Evolutionary conservation across 1,140 invertebrate genomes (phyloP).

Genomic region (Hestina assimilis): DNA sequence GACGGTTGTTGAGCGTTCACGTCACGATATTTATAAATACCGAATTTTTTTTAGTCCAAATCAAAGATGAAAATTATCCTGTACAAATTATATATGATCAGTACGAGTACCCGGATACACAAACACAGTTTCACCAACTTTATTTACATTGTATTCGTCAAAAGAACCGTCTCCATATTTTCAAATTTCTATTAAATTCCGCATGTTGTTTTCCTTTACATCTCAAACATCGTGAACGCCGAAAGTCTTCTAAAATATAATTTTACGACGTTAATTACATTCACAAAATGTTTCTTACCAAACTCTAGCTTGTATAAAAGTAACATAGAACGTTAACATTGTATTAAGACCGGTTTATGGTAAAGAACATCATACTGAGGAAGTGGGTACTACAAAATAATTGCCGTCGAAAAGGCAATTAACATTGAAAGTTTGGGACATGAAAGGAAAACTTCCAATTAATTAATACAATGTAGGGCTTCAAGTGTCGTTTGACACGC

Average conservation of each 20-base stretch:
- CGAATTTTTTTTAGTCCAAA: too few species aligned
- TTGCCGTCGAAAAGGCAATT: conserved; percentile 46
- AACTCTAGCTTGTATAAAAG: conserved; percentile 20
- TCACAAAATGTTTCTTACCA: conserved; percentile 17
- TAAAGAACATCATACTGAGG: conserved; percentile 26
- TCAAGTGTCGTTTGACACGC: conserved; percentile 43
- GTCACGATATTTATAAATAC: too few species aligned
- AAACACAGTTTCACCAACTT: too few species aligned
- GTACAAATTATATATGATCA: too few species aligned
- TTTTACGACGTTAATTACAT: conserved; percentile 12
- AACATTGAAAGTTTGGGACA: conserved; percentile 46
- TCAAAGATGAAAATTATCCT: too few species aligned
- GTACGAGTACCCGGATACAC: too few species aligned
- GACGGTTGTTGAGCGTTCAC: too few species aligned
- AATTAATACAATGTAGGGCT: conserved; percentile 52
- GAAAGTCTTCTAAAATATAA: background rate
- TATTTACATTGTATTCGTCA: too few species aligned
- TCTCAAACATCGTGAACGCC: background rate
- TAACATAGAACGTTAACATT: conserved; percentile 23
- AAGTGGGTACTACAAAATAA: conserved; percentile 38
- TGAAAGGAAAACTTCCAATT: conserved; percentile 50
- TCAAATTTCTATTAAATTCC: too few species aligned
- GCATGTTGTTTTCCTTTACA: too few species aligned
- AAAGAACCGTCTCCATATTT: too few species aligned
- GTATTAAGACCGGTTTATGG: conserved; percentile 20